Conservation (phyloP, 2,113 vertebrate genomes). For the Psephotus haematonotus region DNA sequence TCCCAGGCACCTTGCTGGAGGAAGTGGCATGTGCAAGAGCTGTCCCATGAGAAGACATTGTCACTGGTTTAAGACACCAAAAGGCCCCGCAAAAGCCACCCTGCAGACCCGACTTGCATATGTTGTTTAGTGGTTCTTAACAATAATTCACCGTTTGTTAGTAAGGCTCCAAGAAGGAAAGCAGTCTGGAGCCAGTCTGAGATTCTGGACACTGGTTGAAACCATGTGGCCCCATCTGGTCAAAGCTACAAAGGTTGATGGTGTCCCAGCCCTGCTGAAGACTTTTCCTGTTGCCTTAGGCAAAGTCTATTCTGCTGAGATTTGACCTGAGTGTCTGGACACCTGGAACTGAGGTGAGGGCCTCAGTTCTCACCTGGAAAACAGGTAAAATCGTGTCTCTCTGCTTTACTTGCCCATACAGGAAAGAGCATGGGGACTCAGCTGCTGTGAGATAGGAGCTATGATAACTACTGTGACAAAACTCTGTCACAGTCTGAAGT, state of each 20-base stretch:
- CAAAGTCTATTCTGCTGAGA: background rate
- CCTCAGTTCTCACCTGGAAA: background rate
- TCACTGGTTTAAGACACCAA: background rate
- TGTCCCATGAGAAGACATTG: background rate
- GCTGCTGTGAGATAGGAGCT: background rate
- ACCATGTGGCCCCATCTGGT: background rate
- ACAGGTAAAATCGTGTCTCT: background rate
- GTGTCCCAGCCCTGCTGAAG: background rate
- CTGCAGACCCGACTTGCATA: background rate
- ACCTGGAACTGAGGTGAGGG: background rate
- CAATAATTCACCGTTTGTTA: background rate
- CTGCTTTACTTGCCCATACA: background rate
- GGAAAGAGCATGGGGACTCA: background rate
- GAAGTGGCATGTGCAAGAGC: rapidly evolving
- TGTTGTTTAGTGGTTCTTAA: background rate
- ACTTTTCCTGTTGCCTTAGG: background rate
- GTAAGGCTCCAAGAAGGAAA: background rate
- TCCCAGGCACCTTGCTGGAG: background rate
- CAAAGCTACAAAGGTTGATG: background rate
- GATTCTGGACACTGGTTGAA: background rate
- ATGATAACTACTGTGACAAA: background rate
- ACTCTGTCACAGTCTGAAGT: background rate
- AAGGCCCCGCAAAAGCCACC: background rate
- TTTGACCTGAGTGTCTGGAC: background rate
- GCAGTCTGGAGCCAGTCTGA: background rate